Evolutionary conservation across 2,888 invertebrate genomes (phyloP).

Genomic region (Dioctria linearis): DNA sequence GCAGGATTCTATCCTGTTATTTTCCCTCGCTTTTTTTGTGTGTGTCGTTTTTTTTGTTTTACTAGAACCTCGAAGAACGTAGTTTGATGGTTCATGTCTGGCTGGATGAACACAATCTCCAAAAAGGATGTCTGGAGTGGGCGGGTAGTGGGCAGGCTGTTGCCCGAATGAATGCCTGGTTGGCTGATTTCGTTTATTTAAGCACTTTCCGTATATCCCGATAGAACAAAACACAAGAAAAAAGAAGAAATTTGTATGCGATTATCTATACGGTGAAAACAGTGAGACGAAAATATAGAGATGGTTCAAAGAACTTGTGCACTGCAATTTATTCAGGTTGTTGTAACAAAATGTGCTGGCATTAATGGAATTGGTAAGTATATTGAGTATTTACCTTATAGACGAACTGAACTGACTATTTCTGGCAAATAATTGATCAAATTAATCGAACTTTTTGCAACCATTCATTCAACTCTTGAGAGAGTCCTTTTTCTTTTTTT

Average conservation of each 20-base stretch:
- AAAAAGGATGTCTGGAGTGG: constrained; percentile 52
- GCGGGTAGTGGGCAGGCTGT: constrained; percentile 16
- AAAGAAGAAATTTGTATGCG: constrained; percentile 18
- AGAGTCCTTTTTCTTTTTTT: no score
- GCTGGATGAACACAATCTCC: constrained; percentile 53
- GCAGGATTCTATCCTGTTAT: constrained; percentile 4
- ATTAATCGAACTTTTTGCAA: constrained; percentile 9
- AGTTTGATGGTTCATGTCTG: constrained; percentile 54
- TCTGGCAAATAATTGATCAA: constrained; percentile 30
- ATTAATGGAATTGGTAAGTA: not conserved
- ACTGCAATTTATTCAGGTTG: constrained; percentile 12
- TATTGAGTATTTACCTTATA: not conserved
- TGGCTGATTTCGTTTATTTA: constrained; percentile 51
- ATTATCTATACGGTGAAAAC: constrained; percentile 44
- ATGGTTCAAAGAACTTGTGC: constrained; percentile 53
- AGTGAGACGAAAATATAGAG: constrained; percentile 21
- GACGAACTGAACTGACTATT: not conserved
- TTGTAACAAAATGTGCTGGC: constrained; percentile 19
- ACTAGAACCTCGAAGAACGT: constrained; percentile 46
- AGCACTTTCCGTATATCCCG: constrained; percentile 49
- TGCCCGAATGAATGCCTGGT: constrained; percentile 10
- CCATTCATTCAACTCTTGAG: not conserved
- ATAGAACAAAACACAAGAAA: constrained; percentile 31
- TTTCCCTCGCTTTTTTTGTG: not conserved
- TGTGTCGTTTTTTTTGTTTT: constrained; percentile 5